Conservation (phyloP, 2,113 vertebrate species). For the Tachycineta bicolor region DNA sequence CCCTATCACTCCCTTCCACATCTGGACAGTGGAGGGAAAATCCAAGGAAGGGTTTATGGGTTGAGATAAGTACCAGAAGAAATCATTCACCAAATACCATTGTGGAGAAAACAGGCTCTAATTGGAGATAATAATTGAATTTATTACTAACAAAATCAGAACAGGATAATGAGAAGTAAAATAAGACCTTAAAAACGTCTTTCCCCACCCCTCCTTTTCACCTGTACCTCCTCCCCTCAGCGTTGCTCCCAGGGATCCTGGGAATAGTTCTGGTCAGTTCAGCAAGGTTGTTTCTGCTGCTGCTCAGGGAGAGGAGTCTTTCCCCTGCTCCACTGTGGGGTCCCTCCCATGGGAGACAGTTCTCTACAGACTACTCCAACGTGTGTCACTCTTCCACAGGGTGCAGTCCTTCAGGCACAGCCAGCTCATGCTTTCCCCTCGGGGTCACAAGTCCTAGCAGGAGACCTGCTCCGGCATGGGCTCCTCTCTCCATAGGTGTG, state of each 20-base stretch:
- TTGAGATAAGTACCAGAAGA: not conserved
- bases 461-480: not conserved
- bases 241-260: rapidly evolving
- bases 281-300: not conserved
- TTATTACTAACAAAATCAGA: not conserved
- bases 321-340: not conserved
- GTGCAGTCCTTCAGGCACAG: not conserved
- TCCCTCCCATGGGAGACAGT: not conserved
- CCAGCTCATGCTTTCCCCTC: not conserved
- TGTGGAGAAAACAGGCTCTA: not conserved
- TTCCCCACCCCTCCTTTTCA: not conserved
- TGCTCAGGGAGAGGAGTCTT: not conserved
- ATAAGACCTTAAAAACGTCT: not conserved
- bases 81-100: not conserved
- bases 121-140: not conserved
- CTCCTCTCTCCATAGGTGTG: not conserved
- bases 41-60: not conserved
- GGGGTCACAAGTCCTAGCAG: not conserved
- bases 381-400: not conserved
- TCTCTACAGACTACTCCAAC: not conserved
- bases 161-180: not conserved
- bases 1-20: rapidly evolving
- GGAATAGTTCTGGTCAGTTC: not conserved
- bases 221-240: not conserved
- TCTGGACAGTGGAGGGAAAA: not conserved